A percentile compares a stretch with the other conserved stretches of the same genome.
Conservation (phyloP, 2,888 invertebrate species). For the Drosophila kambysellisi region DNA sequence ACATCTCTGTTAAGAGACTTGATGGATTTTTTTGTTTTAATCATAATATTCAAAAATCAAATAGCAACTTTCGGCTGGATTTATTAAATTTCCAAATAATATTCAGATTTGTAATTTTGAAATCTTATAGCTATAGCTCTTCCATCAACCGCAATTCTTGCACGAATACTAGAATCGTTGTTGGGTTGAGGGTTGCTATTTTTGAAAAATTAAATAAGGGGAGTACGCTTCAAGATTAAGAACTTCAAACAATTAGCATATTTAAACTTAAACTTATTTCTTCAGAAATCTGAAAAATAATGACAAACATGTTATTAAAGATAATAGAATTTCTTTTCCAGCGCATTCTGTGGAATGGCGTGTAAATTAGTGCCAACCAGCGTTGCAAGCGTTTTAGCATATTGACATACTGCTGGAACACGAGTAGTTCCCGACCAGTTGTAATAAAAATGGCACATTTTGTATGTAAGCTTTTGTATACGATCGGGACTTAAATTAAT, state of each 20-base stretch:
- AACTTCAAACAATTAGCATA: neutral
- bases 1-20: no score
- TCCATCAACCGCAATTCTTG: no score
- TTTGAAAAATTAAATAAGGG: neutral
- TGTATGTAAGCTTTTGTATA: constrained; percentile 94
- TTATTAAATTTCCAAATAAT: neutral
- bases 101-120: neutral
- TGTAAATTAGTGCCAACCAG: constrained; percentile 93
- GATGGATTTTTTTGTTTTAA: neutral
- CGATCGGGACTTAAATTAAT: constrained; percentile 89
- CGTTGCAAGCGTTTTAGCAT: constrained; percentile 97
- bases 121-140: no score
- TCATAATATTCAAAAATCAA: neutral
- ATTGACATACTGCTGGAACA: constrained; percentile 97
- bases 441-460: constrained; percentile 95
- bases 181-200: no score
- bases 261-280: neutral
- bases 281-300: neutral
- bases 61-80: neutral
- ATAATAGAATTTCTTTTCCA: constrained; percentile 90
- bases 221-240: neutral
- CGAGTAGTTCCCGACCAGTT: constrained; percentile 95
- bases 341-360: constrained; percentile 88
- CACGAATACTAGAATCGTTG: no score
- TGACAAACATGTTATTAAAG: constrained; percentile 86